These are phyloP conservation scores for Nemurella pictetii DNA, from an alignment of 2,888 invertebrate species.

Conservation along the genomic window DNA sequence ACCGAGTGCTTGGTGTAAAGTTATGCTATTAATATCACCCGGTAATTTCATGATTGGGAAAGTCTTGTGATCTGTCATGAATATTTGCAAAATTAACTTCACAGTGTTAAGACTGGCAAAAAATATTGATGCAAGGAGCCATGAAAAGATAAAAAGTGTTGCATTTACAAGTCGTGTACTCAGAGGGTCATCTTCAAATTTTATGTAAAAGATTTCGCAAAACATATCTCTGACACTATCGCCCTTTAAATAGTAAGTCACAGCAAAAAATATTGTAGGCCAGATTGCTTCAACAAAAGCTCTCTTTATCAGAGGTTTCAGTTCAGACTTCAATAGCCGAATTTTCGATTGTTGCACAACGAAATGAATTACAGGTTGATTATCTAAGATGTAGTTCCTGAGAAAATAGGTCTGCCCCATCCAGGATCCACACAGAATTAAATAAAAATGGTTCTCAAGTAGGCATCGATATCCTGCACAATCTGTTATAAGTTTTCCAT, in stretches of 20 bases:
- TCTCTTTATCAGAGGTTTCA: constrained; percentile 60
- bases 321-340: constrained; percentile 63
- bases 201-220: constrained; percentile 58
- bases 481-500: constrained; percentile 57
- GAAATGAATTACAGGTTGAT: constrained; percentile 65
- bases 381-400: constrained; percentile 59
- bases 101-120: constrained; percentile 70
- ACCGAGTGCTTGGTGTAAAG: constrained; percentile 64
- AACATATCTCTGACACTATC: constrained; percentile 57
- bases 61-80: constrained; percentile 69
- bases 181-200: constrained; percentile 58
- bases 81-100: constrained; percentile 69
- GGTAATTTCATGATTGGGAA: constrained; percentile 61
- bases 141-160: constrained; percentile 64
- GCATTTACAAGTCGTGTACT: constrained; percentile 55
- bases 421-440: constrained; percentile 69
- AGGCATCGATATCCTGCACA: constrained; percentile 58
- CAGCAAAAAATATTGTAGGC: constrained; percentile 64
- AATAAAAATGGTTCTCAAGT: constrained; percentile 67
- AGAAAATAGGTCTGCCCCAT: constrained; percentile 66
- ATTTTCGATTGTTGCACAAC: constrained; percentile 72
- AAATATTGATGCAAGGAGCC: constrained; percentile 71
- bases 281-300: constrained; percentile 63
- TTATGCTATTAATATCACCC: constrained; percentile 50
- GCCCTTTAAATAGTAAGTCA: constrained; percentile 66